A percentile compares a stretch with the other conserved stretches of the same genome.
phyloP scores from a whole-genome alignment of 2,888 invertebrate genomes.

The Nipponacmea schrenckii region DNA sequence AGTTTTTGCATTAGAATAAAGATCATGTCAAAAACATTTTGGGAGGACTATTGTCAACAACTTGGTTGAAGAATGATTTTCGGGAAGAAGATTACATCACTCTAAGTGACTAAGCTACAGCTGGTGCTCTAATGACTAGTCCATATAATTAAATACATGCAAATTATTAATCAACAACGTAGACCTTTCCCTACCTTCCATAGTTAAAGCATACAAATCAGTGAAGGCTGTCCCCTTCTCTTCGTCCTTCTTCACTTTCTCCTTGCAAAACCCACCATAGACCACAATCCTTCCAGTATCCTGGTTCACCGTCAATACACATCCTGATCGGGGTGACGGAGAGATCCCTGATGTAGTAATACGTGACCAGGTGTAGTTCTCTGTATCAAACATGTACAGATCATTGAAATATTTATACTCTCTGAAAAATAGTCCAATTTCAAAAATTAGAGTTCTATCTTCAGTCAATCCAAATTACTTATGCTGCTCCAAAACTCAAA shows the following conservation, averaged over 20 bases:
- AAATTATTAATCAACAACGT: too few relatives aligned
- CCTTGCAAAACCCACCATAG: constrained; percentile 83
- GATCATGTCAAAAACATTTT: too few relatives aligned
- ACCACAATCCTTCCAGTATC: constrained; percentile 74
- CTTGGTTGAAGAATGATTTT: too few relatives aligned
- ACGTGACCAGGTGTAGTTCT: constrained; percentile 82
- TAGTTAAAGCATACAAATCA: constrained; percentile 74
- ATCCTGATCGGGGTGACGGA: constrained; percentile 81
- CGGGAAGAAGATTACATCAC: too few relatives aligned
- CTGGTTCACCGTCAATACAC: constrained; percentile 75
- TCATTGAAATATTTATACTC: constrained; percentile 92
- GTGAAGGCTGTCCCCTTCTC: constrained; percentile 79
- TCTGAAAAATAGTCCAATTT: constrained; percentile 60
- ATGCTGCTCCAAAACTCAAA: too few relatives aligned
- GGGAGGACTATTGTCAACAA: too few relatives aligned
- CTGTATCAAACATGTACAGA: constrained; percentile 82
- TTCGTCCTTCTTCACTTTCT: constrained; percentile 78
- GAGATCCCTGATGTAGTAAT: constrained; percentile 73
- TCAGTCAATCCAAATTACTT: too few relatives aligned
- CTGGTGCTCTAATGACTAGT: too few relatives aligned
- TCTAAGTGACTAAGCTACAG: too few relatives aligned
- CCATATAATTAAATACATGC: too few relatives aligned
- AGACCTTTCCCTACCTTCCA: constrained; percentile 52
- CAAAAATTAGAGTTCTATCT: too few relatives aligned
- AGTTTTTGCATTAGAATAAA: neutral